Evolutionary conservation across 2,888 invertebrate species (phyloP), one percentile per base, ranked within the genome.

Genomic region (Aethes cnicana): DNA sequence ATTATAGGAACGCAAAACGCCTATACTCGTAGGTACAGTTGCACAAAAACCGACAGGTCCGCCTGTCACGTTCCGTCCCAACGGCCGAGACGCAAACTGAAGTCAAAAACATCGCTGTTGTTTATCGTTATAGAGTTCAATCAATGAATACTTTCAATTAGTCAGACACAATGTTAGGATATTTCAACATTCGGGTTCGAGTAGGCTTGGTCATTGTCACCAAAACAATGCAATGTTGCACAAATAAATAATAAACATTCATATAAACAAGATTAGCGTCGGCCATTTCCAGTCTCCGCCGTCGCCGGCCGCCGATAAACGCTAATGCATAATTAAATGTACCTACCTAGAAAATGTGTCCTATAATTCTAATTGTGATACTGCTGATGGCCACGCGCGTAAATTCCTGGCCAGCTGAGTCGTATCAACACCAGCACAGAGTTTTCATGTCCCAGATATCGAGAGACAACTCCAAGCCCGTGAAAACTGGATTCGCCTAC

Each of bases 201-300:
- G n/a, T n/a, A n/a, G n/a, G 58, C 58, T 33, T 28, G 33, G 52
- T 76, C 63, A 84, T 84, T 84, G 84, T 84, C 57, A 61, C 39
- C 49, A 59, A 68, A 74, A 80, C 83, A 84, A 81, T 82, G 71
- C 68, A 60, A 55, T 62, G 60, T 59, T 56, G 53, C 53, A 58
- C 59, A 59, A 62, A 64, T 68, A 69, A 68, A 72, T 68, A 63
- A 72, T 71, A 77, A 79, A 78, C 78, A 77, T 68, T 73, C 68
- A 80, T 84, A 86, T 76, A 85, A 78, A 74, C 76, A 72, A 61
- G 60, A 68, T 72, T 70, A 63, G 66, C 56, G 65, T 68, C 68
- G 60, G 62, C 47, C 57, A 69, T 63, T 77, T 77, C 70, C 84
- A 86, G 83, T 84, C 63, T 55, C 63, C 55, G 49, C 62, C 55